These are phyloP conservation scores for Saxidomus purpurata DNA, from an alignment of 1,140 invertebrate genomes.

Conservation along the genomic window DNA sequence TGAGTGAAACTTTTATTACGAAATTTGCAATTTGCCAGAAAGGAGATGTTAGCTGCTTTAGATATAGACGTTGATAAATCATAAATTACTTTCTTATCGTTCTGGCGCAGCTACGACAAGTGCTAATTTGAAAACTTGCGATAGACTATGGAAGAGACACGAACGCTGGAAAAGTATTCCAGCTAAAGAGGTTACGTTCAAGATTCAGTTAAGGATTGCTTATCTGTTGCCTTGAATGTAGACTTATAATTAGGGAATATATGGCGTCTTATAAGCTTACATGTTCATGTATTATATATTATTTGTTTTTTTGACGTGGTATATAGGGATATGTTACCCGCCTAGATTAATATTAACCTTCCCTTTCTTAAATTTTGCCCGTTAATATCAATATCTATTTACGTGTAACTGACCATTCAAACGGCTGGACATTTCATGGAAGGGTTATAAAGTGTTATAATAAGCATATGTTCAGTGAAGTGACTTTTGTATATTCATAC, in stretches of 20 bases:
- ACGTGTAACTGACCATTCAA: too few relatives aligned
- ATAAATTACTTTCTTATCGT: conserved; percentile 45
- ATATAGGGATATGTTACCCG: too few relatives aligned
- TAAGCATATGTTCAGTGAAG: neutral
- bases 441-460: neutral
- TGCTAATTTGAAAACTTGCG: neutral
- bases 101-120: neutral
- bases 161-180: neutral
- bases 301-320: too few relatives aligned
- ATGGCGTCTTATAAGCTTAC: too few relatives aligned
- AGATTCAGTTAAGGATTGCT: neutral
- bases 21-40: too few relatives aligned
- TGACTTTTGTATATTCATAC: too few relatives aligned
- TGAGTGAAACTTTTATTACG: too few relatives aligned
- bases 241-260: neutral
- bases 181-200: conserved; percentile 4
- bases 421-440: too few relatives aligned
- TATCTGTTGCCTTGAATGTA: neutral
- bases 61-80: conserved; percentile 28
- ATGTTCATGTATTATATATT: too few relatives aligned
- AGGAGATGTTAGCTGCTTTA: conserved; percentile 26
- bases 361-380: too few relatives aligned
- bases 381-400: too few relatives aligned
- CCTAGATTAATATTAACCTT: too few relatives aligned
- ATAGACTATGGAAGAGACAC: conserved; percentile 1